phyloP scores from a whole-genome alignment of 2,113 vertebrate genomes.

The Scalopus aquaticus region DNA sequence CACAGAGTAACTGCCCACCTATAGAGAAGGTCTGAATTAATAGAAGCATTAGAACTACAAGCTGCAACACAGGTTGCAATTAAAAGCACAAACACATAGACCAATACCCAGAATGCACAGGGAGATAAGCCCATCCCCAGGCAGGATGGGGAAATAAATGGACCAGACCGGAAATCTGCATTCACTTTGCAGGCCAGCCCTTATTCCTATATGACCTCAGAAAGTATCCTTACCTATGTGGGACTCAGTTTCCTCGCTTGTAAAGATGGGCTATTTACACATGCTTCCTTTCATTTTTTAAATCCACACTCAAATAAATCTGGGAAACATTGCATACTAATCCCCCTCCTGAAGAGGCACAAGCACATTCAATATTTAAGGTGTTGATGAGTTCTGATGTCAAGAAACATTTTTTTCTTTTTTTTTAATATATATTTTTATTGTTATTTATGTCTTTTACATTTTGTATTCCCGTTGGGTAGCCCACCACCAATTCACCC shows the following conservation, averaged over 20 bases:
- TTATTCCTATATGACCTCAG: not conserved
- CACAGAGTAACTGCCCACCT: not conserved
- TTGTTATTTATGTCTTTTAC: too few relatives aligned
- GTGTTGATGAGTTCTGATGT: not conserved
- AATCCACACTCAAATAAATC: not conserved
- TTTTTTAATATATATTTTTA: too few relatives aligned
- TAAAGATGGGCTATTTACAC: not conserved
- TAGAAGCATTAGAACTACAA: not conserved
- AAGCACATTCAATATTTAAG: not conserved
- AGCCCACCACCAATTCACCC: too few relatives aligned
- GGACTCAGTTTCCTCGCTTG: not conserved
- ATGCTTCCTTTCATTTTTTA: not conserved
- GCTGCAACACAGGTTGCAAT: not conserved
- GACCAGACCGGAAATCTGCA: not conserved
- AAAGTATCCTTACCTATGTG: not conserved
- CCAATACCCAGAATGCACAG: rapidly evolving
- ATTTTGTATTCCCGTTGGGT: too few relatives aligned
- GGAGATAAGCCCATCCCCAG: not conserved
- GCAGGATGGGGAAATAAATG: not conserved
- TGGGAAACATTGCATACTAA: not conserved
- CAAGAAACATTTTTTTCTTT: too few relatives aligned
- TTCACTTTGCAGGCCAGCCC: not conserved
- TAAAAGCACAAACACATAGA: not conserved
- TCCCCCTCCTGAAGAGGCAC: too few relatives aligned
- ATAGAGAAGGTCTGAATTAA: not conserved